Base-by-base conservation (phyloP, 2,888 invertebrate species). In the Diadromus collaris region DNA sequence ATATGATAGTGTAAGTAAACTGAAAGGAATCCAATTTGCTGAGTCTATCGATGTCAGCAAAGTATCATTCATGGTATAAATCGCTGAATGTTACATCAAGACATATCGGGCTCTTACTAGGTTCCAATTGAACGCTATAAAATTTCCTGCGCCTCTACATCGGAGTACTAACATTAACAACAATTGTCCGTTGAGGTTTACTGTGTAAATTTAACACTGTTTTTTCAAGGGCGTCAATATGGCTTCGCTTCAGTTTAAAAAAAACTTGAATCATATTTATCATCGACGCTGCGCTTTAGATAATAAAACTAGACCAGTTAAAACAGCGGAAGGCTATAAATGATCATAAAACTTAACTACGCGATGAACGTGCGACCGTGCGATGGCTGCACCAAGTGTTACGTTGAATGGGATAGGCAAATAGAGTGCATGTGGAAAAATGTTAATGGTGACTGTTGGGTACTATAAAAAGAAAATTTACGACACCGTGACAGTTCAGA, bases 361-460 rank as follows among this genome's bases (percentile, higher is more conserved):
- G 27, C 46, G 58, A 76, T 71, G 63, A 70, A 58, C 70, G 76
- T 76, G 76, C 27, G 65, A 76, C 70, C 51, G 58, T 44, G 7
- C 44, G 32, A 21, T 29, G 13, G 56, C 38, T 29, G 38, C 34
- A 21, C 27, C 61, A 24, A 75, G 58, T 65, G 61, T 60, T 29
- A 29, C 38, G 48, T 38, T 41, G 41, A 70, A 65, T 65, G 10
- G 24, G 54, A 65, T 38, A 54, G 54, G 24, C 61, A 61, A 68
- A 71, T 51, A 51, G 38, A 19, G 27, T 61, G 34, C 24, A 2
- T 29, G 32, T 72, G 44, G 19, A 63, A 54, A 44, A 56, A 68
- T 21, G 54, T 68, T 63, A 41, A 56, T 54, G 54, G 34, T 75
- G 54, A 54, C 44, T 61, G 10, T 27, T n/a, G 34, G 19, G 68